Base-by-base conservation (phyloP, 2,797 vertebrate genomes). In the Brotula barbata region DNA sequence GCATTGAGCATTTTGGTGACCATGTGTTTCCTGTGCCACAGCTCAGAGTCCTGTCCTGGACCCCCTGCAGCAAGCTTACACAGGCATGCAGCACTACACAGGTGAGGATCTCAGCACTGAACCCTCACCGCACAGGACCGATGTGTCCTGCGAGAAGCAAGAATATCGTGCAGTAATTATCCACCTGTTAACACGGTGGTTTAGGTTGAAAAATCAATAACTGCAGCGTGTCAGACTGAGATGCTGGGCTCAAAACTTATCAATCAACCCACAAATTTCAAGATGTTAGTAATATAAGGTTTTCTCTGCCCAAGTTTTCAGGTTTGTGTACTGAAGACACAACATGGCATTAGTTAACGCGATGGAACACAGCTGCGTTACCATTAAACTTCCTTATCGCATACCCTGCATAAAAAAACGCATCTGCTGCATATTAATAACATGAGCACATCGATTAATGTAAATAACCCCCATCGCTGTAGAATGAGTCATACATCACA, bases 51-150 rank as follows among this genome's bases (percentile, higher is more conserved):
- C 96, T 0, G 94, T 93, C 0, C 87, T 95, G 87, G 92, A 96
- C 69, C 94, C 94, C 42, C 89, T 98, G 69, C 95, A 97, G 85
- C 96, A 97, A 73, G 96, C 95, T 0, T 98, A 97, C 1, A 91
- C 96, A 0, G 95, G 96, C 71, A 95, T 98, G 94, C 95, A 96
- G 87, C 96, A 98, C 81, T 97, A 98, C 21, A 96, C 95, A 90
- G 95, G 95, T 97, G 66, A 83, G 89, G 16, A 34, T 23, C 40
- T 37, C 45, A n/a, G n/a, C n/a, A n/a, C n/a, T n/a, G n/a, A n/a
- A n/a, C n/a, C n/a, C n/a, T n/a, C n/a, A n/a, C n/a, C n/a, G n/a
- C n/a, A n/a, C n/a, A n/a, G n/a, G n/a, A n/a, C n/a, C n/a, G n/a
- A n/a, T n/a, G n/a, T n/a, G n/a, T n/a, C n/a, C n/a, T n/a, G n/a